Conservation (phyloP, 2,113 vertebrate genomes). For the Grammomys surdaster region DNA sequence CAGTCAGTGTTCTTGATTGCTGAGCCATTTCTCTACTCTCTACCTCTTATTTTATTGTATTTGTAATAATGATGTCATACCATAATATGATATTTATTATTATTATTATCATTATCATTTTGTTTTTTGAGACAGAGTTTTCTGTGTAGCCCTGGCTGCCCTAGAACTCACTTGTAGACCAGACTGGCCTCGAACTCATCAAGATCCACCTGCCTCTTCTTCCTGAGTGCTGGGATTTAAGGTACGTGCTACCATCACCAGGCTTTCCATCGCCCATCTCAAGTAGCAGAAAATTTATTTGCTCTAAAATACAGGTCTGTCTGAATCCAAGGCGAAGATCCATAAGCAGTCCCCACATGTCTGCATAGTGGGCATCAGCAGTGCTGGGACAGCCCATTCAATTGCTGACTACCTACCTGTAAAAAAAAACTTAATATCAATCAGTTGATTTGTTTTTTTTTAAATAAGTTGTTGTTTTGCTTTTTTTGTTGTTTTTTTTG, state of each 20-base stretch:
- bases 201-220: neutral
- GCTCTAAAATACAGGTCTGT: neutral
- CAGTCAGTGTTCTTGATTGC: neutral
- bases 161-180: neutral
- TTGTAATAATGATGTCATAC: neutral
- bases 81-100: neutral
- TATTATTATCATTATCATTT: neutral
- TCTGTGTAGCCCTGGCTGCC: neutral
- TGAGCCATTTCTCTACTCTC: neutral
- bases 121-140: neutral
- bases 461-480: neutral
- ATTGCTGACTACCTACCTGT: neutral
- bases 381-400: rapidly evolving
- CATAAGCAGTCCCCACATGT: neutral
- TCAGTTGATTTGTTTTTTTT: neutral
- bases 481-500: too few species aligned
- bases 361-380: rapidly evolving
- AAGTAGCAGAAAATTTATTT: neutral
- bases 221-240: neutral
- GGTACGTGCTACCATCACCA: neutral
- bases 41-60: neutral
- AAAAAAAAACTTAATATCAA: neutral
- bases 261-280: neutral
- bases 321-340: neutral
- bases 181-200: neutral